Percentiles rank a stretch among this genome's conserved stretches.
Conservation (phyloP, 2,113 vertebrate species). For the Hydropotes inermis region DNA sequence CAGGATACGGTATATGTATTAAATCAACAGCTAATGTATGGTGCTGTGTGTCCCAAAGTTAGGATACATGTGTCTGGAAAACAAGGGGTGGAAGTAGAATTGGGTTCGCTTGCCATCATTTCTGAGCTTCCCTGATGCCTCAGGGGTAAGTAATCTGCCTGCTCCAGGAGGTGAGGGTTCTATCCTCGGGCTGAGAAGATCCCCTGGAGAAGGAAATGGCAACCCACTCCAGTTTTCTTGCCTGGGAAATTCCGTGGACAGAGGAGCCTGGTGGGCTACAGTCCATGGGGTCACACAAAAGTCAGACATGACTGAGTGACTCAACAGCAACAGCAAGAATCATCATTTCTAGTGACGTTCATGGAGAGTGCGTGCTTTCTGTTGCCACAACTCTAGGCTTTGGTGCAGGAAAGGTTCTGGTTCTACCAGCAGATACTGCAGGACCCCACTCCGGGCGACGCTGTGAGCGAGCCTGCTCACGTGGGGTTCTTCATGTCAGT, state of each 20-base stretch:
- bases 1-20: not conserved
- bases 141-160: not conserved
- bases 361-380: not conserved
- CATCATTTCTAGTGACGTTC: not conserved
- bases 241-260: not conserved
- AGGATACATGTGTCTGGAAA: not conserved
- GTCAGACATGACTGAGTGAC: not conserved
- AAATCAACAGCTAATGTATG: not conserved
- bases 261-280: not conserved
- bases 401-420: not conserved
- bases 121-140: not conserved
- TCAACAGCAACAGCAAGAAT: rapidly evolving
- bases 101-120: not conserved
- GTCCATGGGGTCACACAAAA: not conserved
- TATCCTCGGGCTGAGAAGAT: not conserved
- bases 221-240: not conserved
- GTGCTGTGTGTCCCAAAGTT: not conserved
- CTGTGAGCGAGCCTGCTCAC: not conserved
- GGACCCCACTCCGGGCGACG: not conserved
- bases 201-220: not conserved
- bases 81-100: not conserved
- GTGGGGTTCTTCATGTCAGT: not conserved
- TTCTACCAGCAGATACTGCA: not conserved
- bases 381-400: not conserved
- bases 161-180: not conserved